Percentiles rank a stretch among this genome's conserved stretches.
These are phyloP conservation scores for Megathymus violae DNA, from an alignment of 1,140 invertebrate genomes.

Conservation along the genomic window DNA sequence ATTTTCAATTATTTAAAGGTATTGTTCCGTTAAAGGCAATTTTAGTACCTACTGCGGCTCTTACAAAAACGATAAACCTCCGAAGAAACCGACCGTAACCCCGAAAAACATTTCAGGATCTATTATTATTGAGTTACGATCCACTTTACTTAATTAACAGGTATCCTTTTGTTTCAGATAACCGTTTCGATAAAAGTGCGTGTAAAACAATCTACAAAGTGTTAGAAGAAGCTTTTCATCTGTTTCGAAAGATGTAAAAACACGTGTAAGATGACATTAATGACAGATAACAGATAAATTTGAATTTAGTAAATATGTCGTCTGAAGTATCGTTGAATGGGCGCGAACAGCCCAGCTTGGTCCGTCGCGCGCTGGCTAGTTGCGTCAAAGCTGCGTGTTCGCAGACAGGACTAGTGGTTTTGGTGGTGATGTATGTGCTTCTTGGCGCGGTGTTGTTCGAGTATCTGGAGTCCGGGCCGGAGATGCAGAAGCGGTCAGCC, in stretches of 20 bases:
- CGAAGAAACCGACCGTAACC: conserved; percentile 3
- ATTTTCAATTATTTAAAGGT: conserved; percentile 28
- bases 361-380: conserved; percentile 48
- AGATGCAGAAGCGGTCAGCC: conserved; percentile 72
- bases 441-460: conserved; percentile 84
- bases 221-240: background rate
- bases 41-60: conserved; percentile 3
- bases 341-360: conserved; percentile 57
- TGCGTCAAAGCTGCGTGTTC: conserved; percentile 78
- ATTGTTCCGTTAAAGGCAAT: conserved; percentile 28
- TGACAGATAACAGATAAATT: conserved; percentile 36
- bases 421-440: conserved; percentile 83
- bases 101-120: conserved; percentile 17
- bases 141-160: conserved; percentile 32
- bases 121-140: conserved; percentile 26
- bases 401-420: conserved; percentile 80
- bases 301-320: conserved; percentile 60
- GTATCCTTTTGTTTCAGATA: conserved; percentile 32
- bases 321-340: conserved; percentile 74
- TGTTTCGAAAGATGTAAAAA: conserved; percentile 20
- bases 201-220: background rate
- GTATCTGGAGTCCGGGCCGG: conserved; percentile 83
- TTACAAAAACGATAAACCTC: conserved; percentile 20
- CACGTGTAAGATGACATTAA: conserved; percentile 9
- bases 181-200: conserved; percentile 25